Conservation (phyloP, 2,888 invertebrate genomes). For the Cryptocephalus moraei region DNA sequence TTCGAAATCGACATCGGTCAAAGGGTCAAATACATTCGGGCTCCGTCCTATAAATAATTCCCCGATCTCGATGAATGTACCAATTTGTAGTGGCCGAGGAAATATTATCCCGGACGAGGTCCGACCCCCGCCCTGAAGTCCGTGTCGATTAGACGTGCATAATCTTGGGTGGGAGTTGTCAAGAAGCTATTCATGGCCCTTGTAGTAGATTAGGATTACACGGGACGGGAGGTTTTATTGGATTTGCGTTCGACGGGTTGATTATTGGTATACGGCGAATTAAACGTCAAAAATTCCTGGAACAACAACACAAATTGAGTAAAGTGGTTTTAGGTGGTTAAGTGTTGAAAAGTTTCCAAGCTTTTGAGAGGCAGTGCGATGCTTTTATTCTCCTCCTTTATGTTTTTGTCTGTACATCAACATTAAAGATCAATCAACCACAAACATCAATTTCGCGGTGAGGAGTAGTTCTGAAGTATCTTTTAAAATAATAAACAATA, state of each 20-base stretch:
- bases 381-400: background rate
- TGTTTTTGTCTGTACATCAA: background rate
- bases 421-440: too few relatives aligned
- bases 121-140: background rate
- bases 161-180: background rate
- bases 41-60: slow-evolving; percentile 17
- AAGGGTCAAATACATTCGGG: slow-evolving; percentile 23
- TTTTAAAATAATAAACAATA: too few relatives aligned
- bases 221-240: slow-evolving; percentile 7
- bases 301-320: too few relatives aligned
- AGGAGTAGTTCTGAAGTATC: too few relatives aligned
- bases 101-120: slow-evolving; percentile 11
- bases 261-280: slow-evolving; percentile 5
- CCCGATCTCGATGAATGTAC: slow-evolving; percentile 15
- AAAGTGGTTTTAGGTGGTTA: background rate
- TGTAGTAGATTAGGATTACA: slow-evolving; percentile 7
- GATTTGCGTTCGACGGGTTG: slow-evolving; percentile 4
- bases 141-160: background rate
- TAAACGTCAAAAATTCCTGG: too few relatives aligned
- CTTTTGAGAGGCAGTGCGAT: background rate
- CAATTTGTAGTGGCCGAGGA: slow-evolving; percentile 16
- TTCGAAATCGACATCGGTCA: slow-evolving; percentile 19
- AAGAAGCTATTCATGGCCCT: background rate
- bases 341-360: background rate
- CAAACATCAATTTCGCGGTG: too few relatives aligned